A percentile compares a stretch with the other conserved stretches of the same genome.
These are phyloP conservation scores for Campaea margaritaria DNA, from an alignment of 2,888 invertebrate genomes.

Conservation along the genomic window DNA sequence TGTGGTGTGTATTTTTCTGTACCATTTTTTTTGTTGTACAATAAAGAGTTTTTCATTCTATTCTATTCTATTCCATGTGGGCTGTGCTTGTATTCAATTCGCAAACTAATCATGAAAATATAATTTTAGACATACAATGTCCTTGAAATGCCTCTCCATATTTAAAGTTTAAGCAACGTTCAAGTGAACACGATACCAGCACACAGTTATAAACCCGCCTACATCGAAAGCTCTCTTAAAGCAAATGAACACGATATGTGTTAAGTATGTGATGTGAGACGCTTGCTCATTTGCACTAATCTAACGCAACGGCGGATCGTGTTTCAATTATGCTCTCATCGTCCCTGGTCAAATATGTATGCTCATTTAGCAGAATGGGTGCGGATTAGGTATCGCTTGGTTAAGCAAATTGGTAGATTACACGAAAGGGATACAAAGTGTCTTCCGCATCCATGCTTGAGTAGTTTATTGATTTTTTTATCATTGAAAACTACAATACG, in stretches of 20 bases:
- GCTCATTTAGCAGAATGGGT: conserved; percentile 36
- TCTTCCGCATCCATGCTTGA: not conserved
- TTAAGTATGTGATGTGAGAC: conserved; percentile 47
- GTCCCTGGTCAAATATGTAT: conserved; percentile 35
- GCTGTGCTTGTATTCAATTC: too few relatives aligned
- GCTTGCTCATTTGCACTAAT: conserved; percentile 66
- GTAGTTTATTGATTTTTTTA: too few relatives aligned
- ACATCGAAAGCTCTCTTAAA: conserved; percentile 16
- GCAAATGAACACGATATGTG: conserved; percentile 49
- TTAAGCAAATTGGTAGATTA: not conserved
- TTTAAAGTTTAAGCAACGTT: too few relatives aligned
- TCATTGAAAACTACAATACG: too few relatives aligned
- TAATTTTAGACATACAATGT: too few relatives aligned
- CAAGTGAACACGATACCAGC: not conserved
- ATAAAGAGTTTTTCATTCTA: too few relatives aligned
- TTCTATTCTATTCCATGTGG: too few relatives aligned
- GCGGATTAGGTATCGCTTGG: conserved; percentile 22
- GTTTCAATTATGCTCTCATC: conserved; percentile 69
- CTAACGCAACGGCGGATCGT: conserved; percentile 56
- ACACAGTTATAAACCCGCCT: not conserved
- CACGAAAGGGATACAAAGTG: not conserved
- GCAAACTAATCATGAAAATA: too few relatives aligned
- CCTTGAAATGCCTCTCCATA: too few relatives aligned
- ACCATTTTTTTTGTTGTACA: too few relatives aligned
- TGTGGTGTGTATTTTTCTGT: too few relatives aligned